Evolutionary conservation across 2,797 vertebrate species (phyloP).

Genomic region (Orestias chungarensis): DNA sequence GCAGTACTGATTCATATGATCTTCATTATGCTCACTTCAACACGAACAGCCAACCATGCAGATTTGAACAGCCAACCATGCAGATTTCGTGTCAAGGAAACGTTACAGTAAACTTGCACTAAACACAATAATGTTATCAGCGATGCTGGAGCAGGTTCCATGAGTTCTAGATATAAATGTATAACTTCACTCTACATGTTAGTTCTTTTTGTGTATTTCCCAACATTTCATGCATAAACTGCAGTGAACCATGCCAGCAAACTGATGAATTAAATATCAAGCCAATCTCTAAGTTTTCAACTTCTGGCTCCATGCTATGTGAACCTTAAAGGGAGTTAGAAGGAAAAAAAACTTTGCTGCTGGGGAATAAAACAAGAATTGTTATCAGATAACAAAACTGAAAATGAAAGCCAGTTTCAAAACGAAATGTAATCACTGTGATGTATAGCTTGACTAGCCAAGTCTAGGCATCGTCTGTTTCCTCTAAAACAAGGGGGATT

Average conservation of each 20-base stretch:
- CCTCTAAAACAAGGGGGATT: conserved; percentile 25
- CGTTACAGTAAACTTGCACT: not conserved
- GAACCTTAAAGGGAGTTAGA: not conserved
- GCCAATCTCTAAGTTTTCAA: not conserved
- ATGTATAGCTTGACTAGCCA: not conserved
- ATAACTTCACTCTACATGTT: not conserved
- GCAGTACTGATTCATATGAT: not conserved
- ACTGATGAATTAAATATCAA: conserved; percentile 8
- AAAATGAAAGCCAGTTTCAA: conserved; percentile 37
- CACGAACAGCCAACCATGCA: not conserved
- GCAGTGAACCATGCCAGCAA: too few species aligned
- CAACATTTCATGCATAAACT: not conserved
- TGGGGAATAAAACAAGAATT: not conserved
- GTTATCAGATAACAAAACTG: conserved; percentile 25
- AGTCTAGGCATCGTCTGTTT: not conserved
- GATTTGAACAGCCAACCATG: not conserved
- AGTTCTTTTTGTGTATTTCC: not conserved
- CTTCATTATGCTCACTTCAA: not conserved
- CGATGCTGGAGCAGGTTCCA: not conserved
- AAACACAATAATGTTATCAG: not conserved
- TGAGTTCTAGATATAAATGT: not conserved
- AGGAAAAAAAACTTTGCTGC: not conserved
- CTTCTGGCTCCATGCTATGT: not conserved
- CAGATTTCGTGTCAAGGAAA: not conserved
- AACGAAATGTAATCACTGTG: conserved; percentile 3